Base-by-base conservation (phyloP, 2,888 invertebrate genomes). In the Carpatolechia fugitivella region DNA sequence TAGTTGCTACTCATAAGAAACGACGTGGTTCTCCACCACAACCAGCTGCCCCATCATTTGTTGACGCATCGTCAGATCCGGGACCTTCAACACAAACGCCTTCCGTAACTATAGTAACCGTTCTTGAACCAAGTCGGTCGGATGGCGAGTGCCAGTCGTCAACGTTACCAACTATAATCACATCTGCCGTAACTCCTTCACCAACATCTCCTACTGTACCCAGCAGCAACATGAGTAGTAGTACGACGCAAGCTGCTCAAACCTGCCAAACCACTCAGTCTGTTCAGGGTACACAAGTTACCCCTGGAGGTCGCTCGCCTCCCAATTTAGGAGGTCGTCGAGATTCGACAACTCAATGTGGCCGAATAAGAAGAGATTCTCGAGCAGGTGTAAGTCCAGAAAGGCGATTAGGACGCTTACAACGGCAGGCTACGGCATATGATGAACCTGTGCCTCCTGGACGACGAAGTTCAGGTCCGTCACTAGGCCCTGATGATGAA, bases 361-460 rank as follows among this genome's bases (percentile, higher is more conserved):
- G 94, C 4, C 78, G 88, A 53, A 93, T 93, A 52, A 87, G 94
- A 41, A 82, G 94, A 57, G 94, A 95, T 72, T 94, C 94, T 1
- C 89, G 94, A 60, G 88, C 90, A 6, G 91, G 92, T 52, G 93
- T 93, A 0, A 94, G 94, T 72, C 94, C 94, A 0, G 94, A 94
- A 64, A 84, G 93, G n/a, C 88, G 93, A 41, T 79, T 94, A 60
- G 93, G 94, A 44, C 91, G 96, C 54, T 86, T 97, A 50, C 96
- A 96, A 72, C 91, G 97, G 31, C 97, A 97, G 82, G 96, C 96
- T 14, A 97, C 97, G 5, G 96, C 97, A 35, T 96, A 96, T 72
- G 97, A 97, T 82, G 97, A 97, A 78, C 94, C 95, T 38, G 93
- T 92, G 65, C 95, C 95, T 0, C 94, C 94, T 20, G 93, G 92